Conservation (phyloP, 64 coral and sea anemone species). For the Porites australiensis region DNA sequence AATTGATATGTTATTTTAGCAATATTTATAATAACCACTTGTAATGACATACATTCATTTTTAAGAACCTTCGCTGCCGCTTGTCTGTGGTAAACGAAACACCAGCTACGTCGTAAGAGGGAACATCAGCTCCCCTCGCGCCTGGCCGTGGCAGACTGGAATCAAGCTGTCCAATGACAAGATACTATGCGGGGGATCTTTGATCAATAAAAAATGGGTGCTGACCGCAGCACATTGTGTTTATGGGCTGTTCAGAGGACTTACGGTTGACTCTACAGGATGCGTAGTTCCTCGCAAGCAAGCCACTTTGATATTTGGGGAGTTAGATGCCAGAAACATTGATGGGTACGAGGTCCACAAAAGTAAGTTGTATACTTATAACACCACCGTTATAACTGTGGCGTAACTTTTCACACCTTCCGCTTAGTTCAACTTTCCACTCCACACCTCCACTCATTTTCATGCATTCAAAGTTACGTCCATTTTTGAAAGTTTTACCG, state of each 20-base stretch:
- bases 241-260: constrained; percentile 5
- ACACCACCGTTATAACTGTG: neutral
- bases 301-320: constrained; percentile 64
- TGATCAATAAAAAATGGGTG: constrained; percentile 76
- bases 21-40: neutral
- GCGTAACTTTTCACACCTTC: too few relatives aligned
- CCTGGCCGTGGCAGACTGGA: constrained; percentile 87
- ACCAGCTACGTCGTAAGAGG: constrained; percentile 67
- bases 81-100: constrained; percentile 53
- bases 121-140: constrained; percentile 46
- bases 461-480: too few relatives aligned
- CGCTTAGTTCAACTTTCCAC: too few relatives aligned
- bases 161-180: constrained; percentile 51
- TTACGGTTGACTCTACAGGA: constrained; percentile 30
- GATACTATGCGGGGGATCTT: constrained; percentile 74
- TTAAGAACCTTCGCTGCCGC: neutral
- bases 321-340: constrained; percentile 80
- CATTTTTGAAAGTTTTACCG: too few relatives aligned
- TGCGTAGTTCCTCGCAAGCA: constrained; percentile 62
- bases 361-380: constrained; percentile 1
- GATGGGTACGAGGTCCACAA: constrained; percentile 75
- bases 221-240: constrained; percentile 86
- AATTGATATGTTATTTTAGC: neutral
- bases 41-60: neutral
- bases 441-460: too few relatives aligned